phyloP scores from a whole-genome alignment of 2,797 vertebrate genomes.

The Petrocephalus sullivani region DNA sequence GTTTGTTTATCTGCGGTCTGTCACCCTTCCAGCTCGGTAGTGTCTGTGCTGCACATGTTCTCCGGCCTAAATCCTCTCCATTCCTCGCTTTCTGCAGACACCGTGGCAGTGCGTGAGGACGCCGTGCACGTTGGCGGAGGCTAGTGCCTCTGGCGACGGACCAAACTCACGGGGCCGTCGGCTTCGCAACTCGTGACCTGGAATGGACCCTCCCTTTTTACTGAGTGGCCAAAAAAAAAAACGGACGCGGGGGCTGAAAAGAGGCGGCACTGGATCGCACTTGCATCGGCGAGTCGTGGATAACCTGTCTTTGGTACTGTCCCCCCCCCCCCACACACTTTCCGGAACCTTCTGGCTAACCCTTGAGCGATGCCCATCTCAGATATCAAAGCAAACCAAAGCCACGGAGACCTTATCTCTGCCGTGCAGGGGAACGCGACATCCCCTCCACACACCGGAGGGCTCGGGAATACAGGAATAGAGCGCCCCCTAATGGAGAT shows the following conservation, averaged over 20 bases:
- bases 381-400: slow-evolving; percentile 75
- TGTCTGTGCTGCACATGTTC: not conserved
- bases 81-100: slow-evolving; percentile 62
- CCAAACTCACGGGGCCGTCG: slow-evolving; percentile 36
- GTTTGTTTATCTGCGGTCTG: not conserved
- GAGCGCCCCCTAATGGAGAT: not conserved
- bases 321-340: not conserved
- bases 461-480: slow-evolving; percentile 24
- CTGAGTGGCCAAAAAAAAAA: not conserved
- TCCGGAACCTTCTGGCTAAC: slow-evolving; percentile 50
- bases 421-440: slow-evolving; percentile 85
- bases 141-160: slow-evolving; percentile 43
- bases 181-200: not conserved
- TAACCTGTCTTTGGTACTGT: slow-evolving; percentile 48
- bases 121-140: slow-evolving; percentile 72
- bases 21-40: not conserved
- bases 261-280: slow-evolving; percentile 63
- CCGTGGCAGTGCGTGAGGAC: slow-evolving; percentile 59
- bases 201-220: not conserved
- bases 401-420: slow-evolving; percentile 81
- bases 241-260: slow-evolving; percentile 39
- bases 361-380: slow-evolving; percentile 58
- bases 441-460: slow-evolving; percentile 50
- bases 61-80: not conserved
- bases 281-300: slow-evolving; percentile 30